These are phyloP conservation scores for Tupaia chinensis DNA, from an alignment of 2,113 vertebrate species.

Conservation along the genomic window DNA sequence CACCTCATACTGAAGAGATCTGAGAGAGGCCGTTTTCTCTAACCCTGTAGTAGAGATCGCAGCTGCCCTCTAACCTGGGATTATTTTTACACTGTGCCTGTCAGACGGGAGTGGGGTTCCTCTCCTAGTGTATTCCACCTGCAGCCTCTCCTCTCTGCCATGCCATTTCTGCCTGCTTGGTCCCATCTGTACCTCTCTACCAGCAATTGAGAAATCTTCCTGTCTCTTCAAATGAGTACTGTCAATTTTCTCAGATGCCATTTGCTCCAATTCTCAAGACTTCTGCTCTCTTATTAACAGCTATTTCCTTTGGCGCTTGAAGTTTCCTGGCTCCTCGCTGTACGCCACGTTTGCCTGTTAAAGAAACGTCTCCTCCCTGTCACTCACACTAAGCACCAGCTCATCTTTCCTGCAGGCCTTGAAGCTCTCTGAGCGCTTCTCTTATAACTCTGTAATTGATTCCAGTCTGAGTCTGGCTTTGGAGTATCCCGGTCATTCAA, in stretches of 20 bases:
- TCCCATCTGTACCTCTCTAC: not conserved
- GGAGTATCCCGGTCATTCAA: not conserved
- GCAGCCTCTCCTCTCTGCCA: not conserved
- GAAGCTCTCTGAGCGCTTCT: not conserved
- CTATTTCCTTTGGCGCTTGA: not conserved
- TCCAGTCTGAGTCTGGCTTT: not conserved
- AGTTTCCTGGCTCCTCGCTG: constrained; percentile 1
- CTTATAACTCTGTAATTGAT: not conserved
- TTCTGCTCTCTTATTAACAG: not conserved
- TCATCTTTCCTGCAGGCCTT: not conserved
- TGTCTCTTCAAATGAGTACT: not conserved
- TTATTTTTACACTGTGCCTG: fast-evolving
- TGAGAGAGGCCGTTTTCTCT: constrained; percentile 20
- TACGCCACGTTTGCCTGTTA: not conserved
- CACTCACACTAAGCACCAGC: not conserved
- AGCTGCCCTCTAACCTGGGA: not conserved
- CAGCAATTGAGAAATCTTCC: not conserved
- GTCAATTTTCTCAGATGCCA: constrained; percentile 55
- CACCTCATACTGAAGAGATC: fast-evolving
- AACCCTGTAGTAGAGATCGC: not conserved
- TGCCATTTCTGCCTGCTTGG: constrained; percentile 7
- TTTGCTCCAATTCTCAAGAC: constrained; percentile 44
- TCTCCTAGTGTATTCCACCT: fast-evolving
- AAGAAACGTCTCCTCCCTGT: not conserved
- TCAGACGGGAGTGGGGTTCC: not conserved